phyloP scores from a whole-genome alignment of 2,797 vertebrate genomes.

The Pelochelys cantorii region DNA sequence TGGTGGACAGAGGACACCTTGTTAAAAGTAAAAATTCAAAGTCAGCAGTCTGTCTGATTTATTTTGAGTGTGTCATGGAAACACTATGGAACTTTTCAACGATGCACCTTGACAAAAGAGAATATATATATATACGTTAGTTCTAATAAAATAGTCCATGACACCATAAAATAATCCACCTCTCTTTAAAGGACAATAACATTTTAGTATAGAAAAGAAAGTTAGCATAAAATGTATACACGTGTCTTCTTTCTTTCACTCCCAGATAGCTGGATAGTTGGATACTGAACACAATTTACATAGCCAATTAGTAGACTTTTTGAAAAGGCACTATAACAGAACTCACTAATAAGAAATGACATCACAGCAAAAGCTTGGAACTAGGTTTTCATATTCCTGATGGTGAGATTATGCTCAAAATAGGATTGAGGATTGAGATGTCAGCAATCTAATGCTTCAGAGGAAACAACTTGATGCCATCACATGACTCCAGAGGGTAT shows the following conservation, averaged over 20 bases:
- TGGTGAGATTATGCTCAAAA: not conserved
- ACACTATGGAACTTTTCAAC: constrained; percentile 8
- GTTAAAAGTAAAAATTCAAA: constrained; percentile 22
- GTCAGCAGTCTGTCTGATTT: constrained; percentile 40
- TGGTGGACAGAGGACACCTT: constrained; percentile 32
- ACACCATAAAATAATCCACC: constrained; percentile 15
- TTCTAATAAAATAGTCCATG: constrained; percentile 26
- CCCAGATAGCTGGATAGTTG: not conserved
- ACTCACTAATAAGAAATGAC: not conserved
- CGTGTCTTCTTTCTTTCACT: not conserved
- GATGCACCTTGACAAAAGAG: not conserved
- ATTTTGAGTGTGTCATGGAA: constrained; percentile 32
- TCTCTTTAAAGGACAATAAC: constrained; percentile 13
- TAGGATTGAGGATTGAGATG: not conserved
- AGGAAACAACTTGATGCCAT: not conserved
- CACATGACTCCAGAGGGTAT: not conserved
- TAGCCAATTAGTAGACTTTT: not conserved
- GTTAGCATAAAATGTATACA: not conserved
- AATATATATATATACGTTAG: constrained; percentile 1
- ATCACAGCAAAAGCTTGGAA: not conserved
- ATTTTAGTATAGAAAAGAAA: constrained; percentile 14
- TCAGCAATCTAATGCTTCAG: not conserved
- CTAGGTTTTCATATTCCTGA: not conserved
- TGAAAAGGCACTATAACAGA: not conserved
- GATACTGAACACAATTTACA: not conserved